Evolutionary conservation across 2,797 vertebrate species (phyloP).

Genomic region (Rhincodon typus): DNA sequence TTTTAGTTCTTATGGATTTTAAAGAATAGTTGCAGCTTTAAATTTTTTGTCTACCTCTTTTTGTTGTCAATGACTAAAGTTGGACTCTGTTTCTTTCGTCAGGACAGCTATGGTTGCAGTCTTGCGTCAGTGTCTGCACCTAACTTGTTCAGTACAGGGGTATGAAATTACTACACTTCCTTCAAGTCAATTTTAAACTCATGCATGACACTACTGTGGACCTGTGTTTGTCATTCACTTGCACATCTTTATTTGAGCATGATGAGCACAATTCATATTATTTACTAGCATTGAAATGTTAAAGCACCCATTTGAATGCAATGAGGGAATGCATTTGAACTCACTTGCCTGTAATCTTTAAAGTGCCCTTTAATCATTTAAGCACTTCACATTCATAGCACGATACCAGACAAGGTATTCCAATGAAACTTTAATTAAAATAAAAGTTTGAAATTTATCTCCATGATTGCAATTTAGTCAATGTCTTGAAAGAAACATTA

Average conservation of each 20-base stretch:
- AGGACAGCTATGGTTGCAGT: slow-evolving; percentile 68
- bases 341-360: neutral
- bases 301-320: slow-evolving; percentile 16
- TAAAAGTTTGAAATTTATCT: neutral
- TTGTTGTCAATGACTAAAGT: slow-evolving; percentile 53
- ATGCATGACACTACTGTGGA: slow-evolving; percentile 53
- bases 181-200: slow-evolving; percentile 50
- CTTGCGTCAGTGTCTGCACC: slow-evolving; percentile 71
- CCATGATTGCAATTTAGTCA: neutral
- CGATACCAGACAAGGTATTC: neutral
- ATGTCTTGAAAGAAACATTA: neutral
- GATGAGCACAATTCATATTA: slow-evolving; percentile 16
- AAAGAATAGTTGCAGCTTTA: neutral
- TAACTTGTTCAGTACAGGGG: slow-evolving; percentile 71
- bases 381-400: neutral
- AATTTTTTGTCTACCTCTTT: slow-evolving; percentile 40
- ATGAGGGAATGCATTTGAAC: neutral
- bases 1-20: neutral
- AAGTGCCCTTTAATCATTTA: slow-evolving; percentile 17
- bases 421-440: neutral
- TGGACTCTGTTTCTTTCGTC: slow-evolving; percentile 61
- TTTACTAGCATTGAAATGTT: slow-evolving; percentile 1
- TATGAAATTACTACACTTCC: slow-evolving; percentile 60
- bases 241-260: slow-evolving; percentile 26
- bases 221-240: slow-evolving; percentile 10